Base-by-base conservation (phyloP, 1,140 invertebrate genomes). In the Lepidurus packardi region DNA sequence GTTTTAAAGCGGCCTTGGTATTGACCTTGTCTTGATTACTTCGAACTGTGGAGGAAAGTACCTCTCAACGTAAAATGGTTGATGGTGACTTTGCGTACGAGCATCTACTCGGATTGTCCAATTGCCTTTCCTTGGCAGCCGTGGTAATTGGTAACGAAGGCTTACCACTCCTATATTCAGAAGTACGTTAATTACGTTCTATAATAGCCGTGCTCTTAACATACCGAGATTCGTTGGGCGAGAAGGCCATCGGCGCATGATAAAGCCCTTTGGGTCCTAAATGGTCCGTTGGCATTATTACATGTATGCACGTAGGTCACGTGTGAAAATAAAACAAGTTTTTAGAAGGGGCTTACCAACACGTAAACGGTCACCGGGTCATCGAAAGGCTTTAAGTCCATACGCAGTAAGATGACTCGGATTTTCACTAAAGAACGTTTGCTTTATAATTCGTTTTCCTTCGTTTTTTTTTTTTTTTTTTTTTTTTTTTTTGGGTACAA, bases 201-300 rank as follows among this genome's bases (percentile, higher is more conserved):
- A 65, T 13, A 16, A 16, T 13, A 65, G 21, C 53, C 45, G 45
- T 11, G 10, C 1, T 65, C 21, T 21, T 13, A 80, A 77, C 43
- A 82, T 84, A 85, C 87, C 87, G 75, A 84, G 82, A 80, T 86
- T 86, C 9, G 86, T 85, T 75, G 86, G 83, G 5, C 85, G 81
- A 10, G 87, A 88, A 16, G 86, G 84, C 87, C 86, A 88, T 75
- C 86, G 79, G 76, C 86, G 84, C 86, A 88, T 88, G 1, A 87
- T 83, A 74, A 85, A 83, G 42, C 85, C 85, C 79, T 85, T 82
- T 7, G 87, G 84, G 82, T 88, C 86, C 87, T 88, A 78, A n/a
- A 65, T 7, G 34, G 34, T 34, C 34, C 34, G 34, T 34, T 34
- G 34, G 65, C 16, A 73, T 24, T 24, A 73, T 73, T 73, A n/a